Evolutionary conservation across 2,888 invertebrate genomes (phyloP).

Genomic region (Limnephilus marmoratus): DNA sequence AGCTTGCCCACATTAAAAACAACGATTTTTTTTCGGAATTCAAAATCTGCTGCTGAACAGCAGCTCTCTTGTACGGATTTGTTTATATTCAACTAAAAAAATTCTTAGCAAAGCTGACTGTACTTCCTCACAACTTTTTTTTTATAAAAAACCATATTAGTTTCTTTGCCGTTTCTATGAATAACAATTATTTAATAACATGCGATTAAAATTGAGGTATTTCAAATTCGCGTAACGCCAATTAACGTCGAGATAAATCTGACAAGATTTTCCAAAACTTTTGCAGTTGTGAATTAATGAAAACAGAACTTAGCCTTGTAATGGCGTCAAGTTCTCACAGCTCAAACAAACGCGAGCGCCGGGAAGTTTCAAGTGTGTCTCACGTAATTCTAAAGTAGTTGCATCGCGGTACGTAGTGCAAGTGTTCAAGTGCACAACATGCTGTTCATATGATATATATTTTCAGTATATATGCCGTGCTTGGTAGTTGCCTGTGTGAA

Average conservation of each 20-base stretch:
- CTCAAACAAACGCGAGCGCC: not conserved
- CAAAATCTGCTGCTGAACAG: no score
- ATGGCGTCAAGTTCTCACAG: not conserved
- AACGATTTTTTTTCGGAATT: no score
- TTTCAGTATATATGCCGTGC: not conserved
- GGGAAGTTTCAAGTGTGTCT: not conserved
- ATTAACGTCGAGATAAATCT: not conserved
- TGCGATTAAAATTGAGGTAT: not conserved
- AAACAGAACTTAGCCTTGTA: not conserved
- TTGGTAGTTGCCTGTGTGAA: not conserved
- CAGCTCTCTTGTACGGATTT: not conserved
- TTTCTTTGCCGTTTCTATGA: not conserved
- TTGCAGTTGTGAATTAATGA: not conserved
- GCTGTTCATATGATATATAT: not conserved
- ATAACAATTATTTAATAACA: not conserved
- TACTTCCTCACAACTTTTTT: not conserved
- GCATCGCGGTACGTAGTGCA: not conserved
- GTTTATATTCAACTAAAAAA: not conserved
- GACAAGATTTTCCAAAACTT: not conserved
- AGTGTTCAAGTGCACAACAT: not conserved
- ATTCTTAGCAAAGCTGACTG: not conserved
- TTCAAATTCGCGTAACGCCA: not conserved
- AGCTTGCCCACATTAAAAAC: not conserved
- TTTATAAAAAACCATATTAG: not conserved
- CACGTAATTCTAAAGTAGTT: not conserved